Conservation (phyloP, 2,113 vertebrate genomes). For the Cyanocitta stelleri region DNA sequence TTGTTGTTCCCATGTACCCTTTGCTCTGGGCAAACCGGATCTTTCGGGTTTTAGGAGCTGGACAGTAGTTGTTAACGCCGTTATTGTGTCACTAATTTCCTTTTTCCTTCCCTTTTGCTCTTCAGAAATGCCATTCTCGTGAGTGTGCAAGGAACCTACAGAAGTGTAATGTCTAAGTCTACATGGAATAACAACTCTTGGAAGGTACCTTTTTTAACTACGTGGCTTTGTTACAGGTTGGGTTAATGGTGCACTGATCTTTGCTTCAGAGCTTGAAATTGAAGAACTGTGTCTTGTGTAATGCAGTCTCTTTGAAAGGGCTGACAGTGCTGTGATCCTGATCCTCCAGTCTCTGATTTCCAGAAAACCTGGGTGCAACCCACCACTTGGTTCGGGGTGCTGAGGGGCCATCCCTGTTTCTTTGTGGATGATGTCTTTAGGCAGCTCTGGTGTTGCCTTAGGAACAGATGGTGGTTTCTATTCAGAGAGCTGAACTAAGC, state of each 20-base stretch:
- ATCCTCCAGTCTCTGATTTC: not conserved
- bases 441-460: constrained; percentile 12
- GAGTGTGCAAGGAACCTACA: constrained; percentile 33
- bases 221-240: not conserved
- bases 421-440: not conserved
- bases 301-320: not conserved
- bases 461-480: constrained; percentile 57
- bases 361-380: not conserved
- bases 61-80: not conserved
- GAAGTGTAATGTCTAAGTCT: constrained; percentile 63
- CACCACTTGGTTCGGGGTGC: not conserved
- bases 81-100: constrained; percentile 32
- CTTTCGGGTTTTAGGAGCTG: not conserved
- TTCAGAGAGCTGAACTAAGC: constrained; percentile 31
- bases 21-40: not conserved
- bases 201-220: constrained; percentile 60
- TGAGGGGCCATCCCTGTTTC: not conserved
- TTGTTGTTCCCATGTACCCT: not conserved
- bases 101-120: constrained; percentile 53
- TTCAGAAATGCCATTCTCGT: constrained; percentile 65
- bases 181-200: constrained; percentile 37
- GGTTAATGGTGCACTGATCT: not conserved
- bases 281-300: not conserved
- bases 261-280: not conserved
- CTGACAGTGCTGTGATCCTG: not conserved